Evolutionary conservation across 2,888 invertebrate species (phyloP), one percentile per base, ranked within the genome.

Genomic region (Scaptomyza cyrtandrae): DNA sequence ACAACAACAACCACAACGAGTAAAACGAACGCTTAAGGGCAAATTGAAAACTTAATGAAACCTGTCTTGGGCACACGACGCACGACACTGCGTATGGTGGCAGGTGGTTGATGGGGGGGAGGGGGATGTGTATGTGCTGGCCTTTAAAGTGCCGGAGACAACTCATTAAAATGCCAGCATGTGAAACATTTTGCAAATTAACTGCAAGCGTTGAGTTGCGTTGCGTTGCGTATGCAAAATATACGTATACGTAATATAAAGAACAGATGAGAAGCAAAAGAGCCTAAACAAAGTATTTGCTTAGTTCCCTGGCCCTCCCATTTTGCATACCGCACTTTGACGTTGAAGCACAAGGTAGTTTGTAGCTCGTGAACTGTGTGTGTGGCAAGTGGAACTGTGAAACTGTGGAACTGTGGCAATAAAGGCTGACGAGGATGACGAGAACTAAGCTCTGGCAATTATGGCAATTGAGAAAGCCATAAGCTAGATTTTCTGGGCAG

Each of bases 161-260:
- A 69, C 82, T 83, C 83, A 87, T 83, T 83, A 79, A 86, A 75
- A 77, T 75, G 82, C 77, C 79, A 68, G 69, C 59, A 71, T 76
- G 70, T 69, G 79, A 61, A 84, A 81, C 85, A 81, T 86, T 86
- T 88, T 78, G 84, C 81, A 86, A 88, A 86, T 86, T 85, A 88
- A 86, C 85, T 86, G 84, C 88, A 71, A 81, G 83, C 85, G 19
- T 19, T 19, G 19, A 1, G 19, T 19, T 19, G 19, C 19, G 19
- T 19, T 19, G 2, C 19, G 87, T 75, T 70, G 82, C 83, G 82
- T 83, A 86, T 86, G 77, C 83, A 72, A 81, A 77, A 75, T 19
- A 19, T 19, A 19, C 19, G 19, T 71, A 74, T 66, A 54, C 24
- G 63, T 50, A 50, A 27, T 52, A 52, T 39, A 52, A 52, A 39